Percentiles rank a stretch among this genome's conserved stretches.
phyloP scores from a whole-genome alignment of 2,797 vertebrate genomes.

The Artibeus lituratus region DNA sequence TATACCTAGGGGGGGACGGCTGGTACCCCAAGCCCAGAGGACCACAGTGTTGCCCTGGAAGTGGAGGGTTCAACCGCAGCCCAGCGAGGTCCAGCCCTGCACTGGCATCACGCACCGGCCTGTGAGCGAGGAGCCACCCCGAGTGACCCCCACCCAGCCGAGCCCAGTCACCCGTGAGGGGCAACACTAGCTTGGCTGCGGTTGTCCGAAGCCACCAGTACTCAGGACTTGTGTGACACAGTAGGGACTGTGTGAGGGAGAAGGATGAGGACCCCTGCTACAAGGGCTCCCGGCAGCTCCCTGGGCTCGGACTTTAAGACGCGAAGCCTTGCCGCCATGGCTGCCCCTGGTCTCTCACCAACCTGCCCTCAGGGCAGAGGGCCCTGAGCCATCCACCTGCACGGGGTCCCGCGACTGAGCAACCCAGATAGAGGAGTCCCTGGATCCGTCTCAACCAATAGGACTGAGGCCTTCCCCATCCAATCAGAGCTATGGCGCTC shows the following conservation, averaged over 20 bases:
- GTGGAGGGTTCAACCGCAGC: background rate
- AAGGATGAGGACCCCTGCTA: background rate
- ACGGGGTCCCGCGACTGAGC: too few relatives aligned
- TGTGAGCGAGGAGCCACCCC: too few relatives aligned
- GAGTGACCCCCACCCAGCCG: background rate
- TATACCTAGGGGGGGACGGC: rapidly evolving
- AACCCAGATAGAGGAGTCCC: too few relatives aligned
- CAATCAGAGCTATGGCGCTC: background rate
- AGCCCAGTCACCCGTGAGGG: rapidly evolving
- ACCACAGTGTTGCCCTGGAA: rapidly evolving
- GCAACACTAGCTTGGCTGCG: rapidly evolving
- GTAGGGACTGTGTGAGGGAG: too few relatives aligned
- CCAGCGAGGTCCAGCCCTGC: background rate
- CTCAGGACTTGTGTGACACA: background rate
- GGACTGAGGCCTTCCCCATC: background rate
- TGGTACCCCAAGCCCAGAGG: background rate
- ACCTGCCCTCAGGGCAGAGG: too few relatives aligned
- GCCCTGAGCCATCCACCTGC: too few relatives aligned
- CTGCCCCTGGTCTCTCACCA: too few relatives aligned
- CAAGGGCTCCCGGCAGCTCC: too few relatives aligned
- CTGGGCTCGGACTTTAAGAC: background rate
- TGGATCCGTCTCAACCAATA: too few relatives aligned
- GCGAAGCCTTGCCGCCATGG: background rate
- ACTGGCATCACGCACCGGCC: rapidly evolving
- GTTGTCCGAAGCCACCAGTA: background rate